phyloP scores from a whole-genome alignment of 2,888 invertebrate genomes.

The Catonia carolina region DNA sequence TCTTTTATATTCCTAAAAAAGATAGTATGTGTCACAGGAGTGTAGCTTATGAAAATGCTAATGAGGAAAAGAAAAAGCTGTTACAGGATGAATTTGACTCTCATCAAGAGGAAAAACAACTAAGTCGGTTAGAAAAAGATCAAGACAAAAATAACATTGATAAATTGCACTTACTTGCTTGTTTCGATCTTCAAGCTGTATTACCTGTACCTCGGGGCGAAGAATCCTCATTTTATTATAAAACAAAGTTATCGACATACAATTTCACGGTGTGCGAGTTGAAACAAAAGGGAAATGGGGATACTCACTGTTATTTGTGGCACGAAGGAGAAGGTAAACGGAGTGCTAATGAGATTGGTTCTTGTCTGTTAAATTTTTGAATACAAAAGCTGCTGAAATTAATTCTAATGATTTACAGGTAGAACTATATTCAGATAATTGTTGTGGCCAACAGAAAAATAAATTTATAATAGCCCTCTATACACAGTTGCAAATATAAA shows the following conservation, averaged over 20 bases:
- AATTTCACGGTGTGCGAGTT: conserved; percentile 33
- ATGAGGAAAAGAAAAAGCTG: background rate
- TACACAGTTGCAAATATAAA: conserved; percentile 28
- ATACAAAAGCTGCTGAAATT: conserved; percentile 4
- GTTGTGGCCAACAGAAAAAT: conserved; percentile 35
- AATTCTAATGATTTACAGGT: conserved; percentile 16
- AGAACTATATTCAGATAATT: conserved; percentile 36
- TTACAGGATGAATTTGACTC: conserved; percentile 21
- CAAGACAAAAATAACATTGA: conserved; percentile 26
- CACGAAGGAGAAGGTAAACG: conserved; percentile 27
- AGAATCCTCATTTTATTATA: conserved; percentile 33
- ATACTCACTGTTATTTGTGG: conserved; percentile 30
- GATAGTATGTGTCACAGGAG: background rate
- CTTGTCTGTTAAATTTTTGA: conserved; percentile 26
- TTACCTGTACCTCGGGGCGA: conserved; percentile 33
- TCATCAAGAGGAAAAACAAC: conserved; percentile 30
- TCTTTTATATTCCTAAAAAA: conserved; percentile 25
- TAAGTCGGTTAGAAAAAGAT: conserved; percentile 30
- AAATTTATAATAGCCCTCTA: conserved; percentile 31
- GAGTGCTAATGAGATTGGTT: conserved; percentile 30
- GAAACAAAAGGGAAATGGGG: background rate
- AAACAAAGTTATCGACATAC: conserved; percentile 30
- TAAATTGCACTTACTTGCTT: conserved; percentile 26
- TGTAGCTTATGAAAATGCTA: background rate
- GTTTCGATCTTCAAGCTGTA: conserved; percentile 33